phyloP scores from a whole-genome alignment of 2,113 vertebrate genomes.

The Pyrgilauda ruficollis region DNA sequence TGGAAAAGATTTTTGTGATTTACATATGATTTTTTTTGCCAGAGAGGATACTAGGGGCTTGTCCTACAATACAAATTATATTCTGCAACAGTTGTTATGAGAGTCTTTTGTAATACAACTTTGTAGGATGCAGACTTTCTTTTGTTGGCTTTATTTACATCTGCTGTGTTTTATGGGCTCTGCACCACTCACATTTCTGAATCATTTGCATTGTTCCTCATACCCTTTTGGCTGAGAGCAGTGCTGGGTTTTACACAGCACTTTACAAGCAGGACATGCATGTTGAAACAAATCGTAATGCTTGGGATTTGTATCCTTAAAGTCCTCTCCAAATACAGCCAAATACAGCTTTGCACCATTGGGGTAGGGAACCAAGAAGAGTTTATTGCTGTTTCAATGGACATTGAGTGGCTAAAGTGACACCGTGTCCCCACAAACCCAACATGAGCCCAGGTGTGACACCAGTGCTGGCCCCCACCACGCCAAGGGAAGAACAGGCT shows the following conservation, averaged over 20 bases:
- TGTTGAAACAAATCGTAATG: not conserved
- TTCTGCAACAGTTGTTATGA: not conserved
- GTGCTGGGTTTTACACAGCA: not conserved
- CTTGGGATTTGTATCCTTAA: slow-evolving; percentile 4
- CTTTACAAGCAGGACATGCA: not conserved
- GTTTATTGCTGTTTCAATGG: not conserved
- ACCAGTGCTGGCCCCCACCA: not conserved
- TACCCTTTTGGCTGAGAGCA: not conserved
- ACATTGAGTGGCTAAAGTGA: not conserved
- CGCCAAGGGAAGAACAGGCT: rapidly evolving
- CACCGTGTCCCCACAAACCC: rapidly evolving
- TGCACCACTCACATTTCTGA: not conserved
- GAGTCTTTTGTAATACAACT: not conserved
- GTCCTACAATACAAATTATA: not conserved
- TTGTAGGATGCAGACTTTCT: not conserved
- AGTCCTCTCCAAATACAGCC: not conserved
- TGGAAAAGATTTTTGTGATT: not conserved
- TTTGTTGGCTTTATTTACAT: not conserved
- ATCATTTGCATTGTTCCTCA: not conserved
- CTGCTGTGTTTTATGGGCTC: not conserved
- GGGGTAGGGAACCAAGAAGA: not conserved
- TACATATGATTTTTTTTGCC: not conserved
- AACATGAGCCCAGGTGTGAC: not conserved
- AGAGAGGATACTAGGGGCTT: not conserved
- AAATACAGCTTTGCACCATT: not conserved